Conservation (phyloP, 2,113 vertebrate species). For the Tragelaphus buxtoni region DNA sequence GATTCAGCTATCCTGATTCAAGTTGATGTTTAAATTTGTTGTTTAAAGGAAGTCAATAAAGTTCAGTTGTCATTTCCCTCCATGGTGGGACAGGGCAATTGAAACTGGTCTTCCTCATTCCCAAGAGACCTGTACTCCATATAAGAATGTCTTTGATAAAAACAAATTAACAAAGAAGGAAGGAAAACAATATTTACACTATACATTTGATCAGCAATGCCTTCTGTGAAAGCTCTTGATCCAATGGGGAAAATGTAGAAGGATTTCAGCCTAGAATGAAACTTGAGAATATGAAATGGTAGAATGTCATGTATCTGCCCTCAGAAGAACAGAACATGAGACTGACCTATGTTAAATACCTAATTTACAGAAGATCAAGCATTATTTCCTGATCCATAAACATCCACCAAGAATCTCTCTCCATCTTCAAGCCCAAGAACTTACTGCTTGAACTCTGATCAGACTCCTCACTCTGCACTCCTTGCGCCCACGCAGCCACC, state of each 20-base stretch:
- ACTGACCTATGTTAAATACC: not conserved
- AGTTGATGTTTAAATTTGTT: not conserved
- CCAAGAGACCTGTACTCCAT: too few species aligned
- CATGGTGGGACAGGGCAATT: not conserved
- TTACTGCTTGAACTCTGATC: not conserved
- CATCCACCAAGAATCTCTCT: not conserved
- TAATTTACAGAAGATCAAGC: not conserved
- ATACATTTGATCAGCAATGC: not conserved
- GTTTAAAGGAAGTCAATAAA: not conserved
- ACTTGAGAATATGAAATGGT: not conserved
- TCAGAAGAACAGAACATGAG: not conserved
- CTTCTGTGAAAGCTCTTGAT: not conserved
- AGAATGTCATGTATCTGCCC: not conserved
- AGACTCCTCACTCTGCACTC: not conserved
- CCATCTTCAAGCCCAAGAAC: not conserved
- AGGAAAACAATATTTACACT: not conserved
- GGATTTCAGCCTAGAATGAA: not conserved
- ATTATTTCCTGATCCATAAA: not conserved
- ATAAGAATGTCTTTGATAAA: not conserved
- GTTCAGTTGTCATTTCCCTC: not conserved
- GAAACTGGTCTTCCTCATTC: too few species aligned
- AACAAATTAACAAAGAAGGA: not conserved
- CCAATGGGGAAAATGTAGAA: not conserved
- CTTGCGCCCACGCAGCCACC: rapidly evolving
- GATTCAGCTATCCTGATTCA: not conserved